A percentile compares a stretch with the other conserved stretches of the same genome.
These are phyloP conservation scores for Manduca sexta DNA, from an alignment of 1,140 invertebrate genomes.

Conservation along the genomic window DNA sequence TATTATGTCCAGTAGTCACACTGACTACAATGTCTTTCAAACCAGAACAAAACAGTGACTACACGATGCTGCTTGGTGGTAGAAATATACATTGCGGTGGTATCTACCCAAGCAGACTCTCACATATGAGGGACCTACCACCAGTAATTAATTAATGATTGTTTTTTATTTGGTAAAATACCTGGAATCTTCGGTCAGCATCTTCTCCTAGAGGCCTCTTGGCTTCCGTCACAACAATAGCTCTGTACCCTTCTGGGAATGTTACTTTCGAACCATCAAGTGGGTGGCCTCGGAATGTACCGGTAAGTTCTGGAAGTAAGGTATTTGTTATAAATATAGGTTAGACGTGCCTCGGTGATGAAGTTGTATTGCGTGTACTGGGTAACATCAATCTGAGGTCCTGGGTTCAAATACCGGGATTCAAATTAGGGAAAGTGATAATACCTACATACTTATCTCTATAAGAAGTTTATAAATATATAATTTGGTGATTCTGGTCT, in stretches of 20 bases:
- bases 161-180: slow-evolving; percentile 16
- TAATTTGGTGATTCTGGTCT: background rate
- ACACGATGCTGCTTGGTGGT: too few relatives aligned
- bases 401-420: background rate
- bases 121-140: too few relatives aligned
- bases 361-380: background rate
- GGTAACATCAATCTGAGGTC: background rate
- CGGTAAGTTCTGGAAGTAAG: slow-evolving; percentile 32
- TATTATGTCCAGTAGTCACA: too few relatives aligned
- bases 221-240: slow-evolving; percentile 78
- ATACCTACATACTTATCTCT: background rate
- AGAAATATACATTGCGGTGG: too few relatives aligned
- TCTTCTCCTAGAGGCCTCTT: slow-evolving; percentile 75
- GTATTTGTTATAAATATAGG: background rate
- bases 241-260: slow-evolving; percentile 78
- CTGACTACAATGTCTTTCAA: too few relatives aligned
- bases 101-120: too few relatives aligned
- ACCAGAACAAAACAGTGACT: too few relatives aligned
- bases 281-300: slow-evolving; percentile 79
- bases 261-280: slow-evolving; percentile 77
- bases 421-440: background rate
- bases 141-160: background rate
- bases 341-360: background rate
- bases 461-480: background rate
- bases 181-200: slow-evolving; percentile 76